Evolutionary conservation across 2,113 vertebrate species (phyloP).

Genomic region (Coturnix japonica): DNA sequence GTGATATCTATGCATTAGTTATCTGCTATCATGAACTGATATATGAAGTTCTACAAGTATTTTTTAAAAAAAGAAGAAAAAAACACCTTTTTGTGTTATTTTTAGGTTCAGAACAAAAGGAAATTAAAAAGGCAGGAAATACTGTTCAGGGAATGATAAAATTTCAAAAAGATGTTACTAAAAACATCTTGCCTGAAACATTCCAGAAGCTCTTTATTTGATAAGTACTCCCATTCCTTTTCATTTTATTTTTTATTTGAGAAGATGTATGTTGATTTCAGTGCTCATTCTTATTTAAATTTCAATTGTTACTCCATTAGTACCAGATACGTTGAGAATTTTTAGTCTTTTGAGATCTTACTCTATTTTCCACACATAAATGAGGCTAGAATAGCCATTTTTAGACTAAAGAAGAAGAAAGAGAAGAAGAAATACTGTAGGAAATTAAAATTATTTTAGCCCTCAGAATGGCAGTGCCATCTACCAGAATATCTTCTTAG

Average conservation of each 20-base stretch:
- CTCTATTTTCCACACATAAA: neutral
- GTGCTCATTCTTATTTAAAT: conserved; percentile 10
- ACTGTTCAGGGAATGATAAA: conserved; percentile 1
- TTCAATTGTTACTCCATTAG: conserved; percentile 31
- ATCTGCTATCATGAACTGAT: neutral
- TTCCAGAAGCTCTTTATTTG: conserved; percentile 14
- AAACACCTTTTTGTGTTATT: neutral
- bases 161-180: conserved; percentile 8
- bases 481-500: neutral
- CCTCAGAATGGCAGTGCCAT: neutral
- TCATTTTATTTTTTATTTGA: conserved; percentile 32
- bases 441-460: neutral
- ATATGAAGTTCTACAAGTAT: neutral
- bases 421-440: neutral
- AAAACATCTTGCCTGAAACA: conserved; percentile 13
- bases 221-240: neutral
- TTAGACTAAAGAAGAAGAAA: conserved; percentile 8
- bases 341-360: conserved; percentile 25
- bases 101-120: conserved; percentile 4
- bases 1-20: neutral
- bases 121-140: conserved; percentile 5
- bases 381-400: neutral
- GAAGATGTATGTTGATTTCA: conserved; percentile 13
- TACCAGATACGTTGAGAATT: neutral
- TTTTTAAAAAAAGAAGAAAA: neutral